A percentile compares a stretch with the other conserved stretches of the same genome.
phyloP scores from a whole-genome alignment of 2,113 vertebrate genomes.

The Platycercus adscitus region DNA sequence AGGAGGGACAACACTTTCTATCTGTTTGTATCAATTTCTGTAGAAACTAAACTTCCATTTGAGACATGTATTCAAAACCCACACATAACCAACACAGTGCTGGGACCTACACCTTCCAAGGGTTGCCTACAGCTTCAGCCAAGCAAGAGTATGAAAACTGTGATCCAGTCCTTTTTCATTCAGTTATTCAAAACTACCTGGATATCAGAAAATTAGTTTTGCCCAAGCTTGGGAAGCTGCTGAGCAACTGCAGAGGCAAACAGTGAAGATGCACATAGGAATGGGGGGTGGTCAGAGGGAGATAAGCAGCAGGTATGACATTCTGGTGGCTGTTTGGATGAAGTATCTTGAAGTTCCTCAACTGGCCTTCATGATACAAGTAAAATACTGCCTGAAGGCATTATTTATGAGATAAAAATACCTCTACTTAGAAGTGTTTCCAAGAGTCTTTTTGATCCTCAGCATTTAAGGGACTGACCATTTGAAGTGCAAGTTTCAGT shows the following conservation, averaged over 20 bases:
- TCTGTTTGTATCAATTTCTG: neutral
- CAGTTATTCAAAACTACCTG: neutral
- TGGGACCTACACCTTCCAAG: neutral
- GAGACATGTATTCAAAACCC: neutral
- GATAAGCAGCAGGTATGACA: neutral
- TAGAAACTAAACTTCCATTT: neutral
- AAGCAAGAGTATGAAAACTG: neutral
- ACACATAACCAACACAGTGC: neutral
- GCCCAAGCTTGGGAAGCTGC: neutral
- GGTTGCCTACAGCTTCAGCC: neutral
- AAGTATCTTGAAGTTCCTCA: neutral
- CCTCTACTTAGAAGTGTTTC: neutral
- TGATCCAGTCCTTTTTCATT: neutral
- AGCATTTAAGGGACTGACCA: neutral
- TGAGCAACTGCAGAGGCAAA: neutral
- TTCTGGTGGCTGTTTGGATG: neutral
- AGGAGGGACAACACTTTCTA: neutral
- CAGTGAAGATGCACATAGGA: neutral
- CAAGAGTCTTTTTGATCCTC: neutral
- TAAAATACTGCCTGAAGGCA: neutral
- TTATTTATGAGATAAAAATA: neutral
- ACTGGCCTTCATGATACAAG: neutral
- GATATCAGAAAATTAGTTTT: neutral
- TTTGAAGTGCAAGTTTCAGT: neutral
- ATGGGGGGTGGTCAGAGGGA: neutral